Conservation (phyloP, 2,113 vertebrate genomes). For the Heptranchias perlo region DNA sequence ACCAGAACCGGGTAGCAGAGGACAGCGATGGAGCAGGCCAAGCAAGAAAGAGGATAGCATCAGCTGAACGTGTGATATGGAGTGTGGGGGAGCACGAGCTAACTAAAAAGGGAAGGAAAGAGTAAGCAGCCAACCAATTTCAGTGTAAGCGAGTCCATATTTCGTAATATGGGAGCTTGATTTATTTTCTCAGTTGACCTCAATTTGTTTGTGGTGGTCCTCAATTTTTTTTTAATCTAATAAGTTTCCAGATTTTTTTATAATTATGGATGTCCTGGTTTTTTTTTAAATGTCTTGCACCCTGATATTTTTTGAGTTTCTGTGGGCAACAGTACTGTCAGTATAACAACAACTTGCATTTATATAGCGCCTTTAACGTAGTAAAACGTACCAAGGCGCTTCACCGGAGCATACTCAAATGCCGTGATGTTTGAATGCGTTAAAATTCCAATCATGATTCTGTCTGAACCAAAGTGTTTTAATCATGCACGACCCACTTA, state of each 20-base stretch:
- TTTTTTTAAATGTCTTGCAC: neutral
- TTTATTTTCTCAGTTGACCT: no score
- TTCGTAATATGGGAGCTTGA: neutral
- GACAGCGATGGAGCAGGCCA: neutral
- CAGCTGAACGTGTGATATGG: neutral
- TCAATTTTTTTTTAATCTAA: no score
- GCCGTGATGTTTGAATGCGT: neutral
- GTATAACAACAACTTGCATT: no score
- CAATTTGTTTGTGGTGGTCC: no score
- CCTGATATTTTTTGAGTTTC: neutral
- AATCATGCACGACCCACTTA: neutral
- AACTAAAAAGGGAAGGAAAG: neutral
- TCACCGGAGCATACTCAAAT: no score
- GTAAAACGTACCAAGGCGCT: no score
- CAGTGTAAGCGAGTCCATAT: neutral
- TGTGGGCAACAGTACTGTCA: neutral
- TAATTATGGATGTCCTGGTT: neutral
- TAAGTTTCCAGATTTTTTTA: neutral
- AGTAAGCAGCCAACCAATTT: neutral
- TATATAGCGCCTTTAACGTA: no score
- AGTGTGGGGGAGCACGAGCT: neutral
- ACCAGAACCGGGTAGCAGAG: no score
- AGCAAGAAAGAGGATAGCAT: neutral
- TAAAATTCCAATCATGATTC: neutral
- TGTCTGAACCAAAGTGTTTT: neutral